These are phyloP conservation scores for Apamea monoglypha DNA, from an alignment of 2,888 invertebrate genomes.

Conservation along the genomic window DNA sequence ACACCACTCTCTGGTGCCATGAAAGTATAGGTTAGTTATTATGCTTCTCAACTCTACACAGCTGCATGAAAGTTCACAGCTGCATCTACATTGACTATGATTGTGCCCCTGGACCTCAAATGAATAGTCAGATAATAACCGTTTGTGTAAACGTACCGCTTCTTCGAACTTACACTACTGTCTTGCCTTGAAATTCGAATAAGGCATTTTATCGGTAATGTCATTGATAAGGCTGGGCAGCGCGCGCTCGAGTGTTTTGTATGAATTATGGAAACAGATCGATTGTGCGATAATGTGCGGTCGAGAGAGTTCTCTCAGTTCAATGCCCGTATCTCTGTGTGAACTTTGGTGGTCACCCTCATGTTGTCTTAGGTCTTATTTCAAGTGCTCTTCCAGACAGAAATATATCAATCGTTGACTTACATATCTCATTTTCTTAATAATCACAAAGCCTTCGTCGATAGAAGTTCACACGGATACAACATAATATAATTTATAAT, in stretches of 20 bases:
- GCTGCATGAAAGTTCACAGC: too few species aligned
- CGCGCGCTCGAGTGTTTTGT: slow-evolving; percentile 42
- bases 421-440: slow-evolving; percentile 22
- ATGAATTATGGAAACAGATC: slow-evolving; percentile 58
- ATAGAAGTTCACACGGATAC: background rate
- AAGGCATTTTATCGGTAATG: slow-evolving; percentile 43
- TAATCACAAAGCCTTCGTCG: slow-evolving; percentile 20
- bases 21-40: too few species aligned
- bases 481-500: background rate
- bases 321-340: background rate
- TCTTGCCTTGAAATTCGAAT: slow-evolving; percentile 12
- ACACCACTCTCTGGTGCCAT: background rate
- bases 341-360: slow-evolving; percentile 13
- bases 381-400: slow-evolving; percentile 4
- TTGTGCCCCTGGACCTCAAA: too few species aligned
- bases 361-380: slow-evolving; percentile 43
- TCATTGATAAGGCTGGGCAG: slow-evolving; percentile 44
- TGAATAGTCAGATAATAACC: background rate
- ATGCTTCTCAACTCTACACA: background rate
- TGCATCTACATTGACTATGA: background rate
- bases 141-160: background rate
- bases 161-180: slow-evolving; percentile 11
- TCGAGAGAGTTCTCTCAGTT: too few species aligned
- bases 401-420: slow-evolving; percentile 17
- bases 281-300: slow-evolving; percentile 29